These are phyloP conservation scores for Pseudorasbora parva DNA, from an alignment of 2,113 vertebrate species.

Conservation along the genomic window DNA sequence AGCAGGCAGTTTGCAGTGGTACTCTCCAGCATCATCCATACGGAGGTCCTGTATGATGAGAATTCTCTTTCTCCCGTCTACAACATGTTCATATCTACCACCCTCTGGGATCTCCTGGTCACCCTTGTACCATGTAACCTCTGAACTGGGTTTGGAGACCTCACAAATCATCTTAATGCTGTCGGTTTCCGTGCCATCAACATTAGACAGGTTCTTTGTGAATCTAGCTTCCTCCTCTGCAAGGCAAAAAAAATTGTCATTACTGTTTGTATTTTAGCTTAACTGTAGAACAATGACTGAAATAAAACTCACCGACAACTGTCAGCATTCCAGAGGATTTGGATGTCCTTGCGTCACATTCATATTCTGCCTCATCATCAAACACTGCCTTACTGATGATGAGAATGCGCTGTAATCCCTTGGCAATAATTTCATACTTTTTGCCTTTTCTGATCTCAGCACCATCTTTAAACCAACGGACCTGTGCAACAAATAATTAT, in stretches of 20 bases:
- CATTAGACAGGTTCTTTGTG: slow-evolving; percentile 92
- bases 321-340: slow-evolving; percentile 92
- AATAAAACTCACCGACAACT: slow-evolving; percentile 84
- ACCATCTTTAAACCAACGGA: slow-evolving; percentile 95
- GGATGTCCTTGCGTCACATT: slow-evolving; percentile 91
- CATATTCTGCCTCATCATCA: slow-evolving; percentile 96
- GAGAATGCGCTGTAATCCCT: slow-evolving; percentile 87
- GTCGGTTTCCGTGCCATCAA: slow-evolving; percentile 93
- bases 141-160: slow-evolving; percentile 89
- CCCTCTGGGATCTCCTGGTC: slow-evolving; percentile 91
- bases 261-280: not conserved
- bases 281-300: not conserved
- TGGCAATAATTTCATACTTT: slow-evolving; percentile 93
- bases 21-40: slow-evolving; percentile 86
- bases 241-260: slow-evolving; percentile 51
- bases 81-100: slow-evolving; percentile 88
- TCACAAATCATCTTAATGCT: slow-evolving; percentile 94
- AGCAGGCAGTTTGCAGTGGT: slow-evolving; percentile 86
- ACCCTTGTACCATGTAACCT: slow-evolving; percentile 91
- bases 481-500: slow-evolving; percentile 70
- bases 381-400: slow-evolving; percentile 89
- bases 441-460: slow-evolving; percentile 95
- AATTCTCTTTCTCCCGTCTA: slow-evolving; percentile 89
- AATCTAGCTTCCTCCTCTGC: slow-evolving; percentile 95
- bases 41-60: slow-evolving; percentile 86